Percentiles rank a stretch among this genome's conserved stretches.
These are phyloP conservation scores for Adelphocoris suturalis DNA, from an alignment of 2,888 invertebrate species.

Conservation along the genomic window DNA sequence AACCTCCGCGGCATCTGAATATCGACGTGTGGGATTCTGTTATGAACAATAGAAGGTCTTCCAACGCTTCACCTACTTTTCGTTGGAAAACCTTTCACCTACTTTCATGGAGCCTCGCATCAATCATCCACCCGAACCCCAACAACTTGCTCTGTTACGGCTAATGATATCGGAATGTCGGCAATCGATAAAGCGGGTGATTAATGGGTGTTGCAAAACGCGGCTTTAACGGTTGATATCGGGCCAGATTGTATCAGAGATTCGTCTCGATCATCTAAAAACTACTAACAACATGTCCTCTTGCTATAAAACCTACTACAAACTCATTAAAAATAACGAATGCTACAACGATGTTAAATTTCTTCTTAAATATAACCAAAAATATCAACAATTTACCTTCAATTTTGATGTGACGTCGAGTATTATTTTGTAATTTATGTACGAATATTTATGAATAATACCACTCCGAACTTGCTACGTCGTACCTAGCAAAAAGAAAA, in stretches of 20 bases:
- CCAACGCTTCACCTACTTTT: constrained; percentile 31
- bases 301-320: no score
- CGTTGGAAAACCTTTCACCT: constrained; percentile 11
- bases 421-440: no score
- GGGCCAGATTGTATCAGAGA: background rate
- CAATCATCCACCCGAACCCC: background rate
- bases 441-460: no score
- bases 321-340: no score
- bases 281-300: no score
- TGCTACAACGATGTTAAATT: no score
- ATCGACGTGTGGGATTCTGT: constrained; percentile 36
- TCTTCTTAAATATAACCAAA: no score
- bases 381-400: no score
- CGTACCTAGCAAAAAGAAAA: no score
- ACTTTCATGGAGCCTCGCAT: constrained; percentile 22
- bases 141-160: background rate
- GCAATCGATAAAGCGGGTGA: background rate
- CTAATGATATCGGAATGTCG: background rate
- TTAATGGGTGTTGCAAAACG: background rate
- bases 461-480: no score
- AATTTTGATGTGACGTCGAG: no score
- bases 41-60: constrained; percentile 42
- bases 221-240: background rate
- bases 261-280: no score
- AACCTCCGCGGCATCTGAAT: constrained; percentile 22